Conservation (phyloP, 2,797 vertebrate species). For the Leptodactylus fallax region DNA sequence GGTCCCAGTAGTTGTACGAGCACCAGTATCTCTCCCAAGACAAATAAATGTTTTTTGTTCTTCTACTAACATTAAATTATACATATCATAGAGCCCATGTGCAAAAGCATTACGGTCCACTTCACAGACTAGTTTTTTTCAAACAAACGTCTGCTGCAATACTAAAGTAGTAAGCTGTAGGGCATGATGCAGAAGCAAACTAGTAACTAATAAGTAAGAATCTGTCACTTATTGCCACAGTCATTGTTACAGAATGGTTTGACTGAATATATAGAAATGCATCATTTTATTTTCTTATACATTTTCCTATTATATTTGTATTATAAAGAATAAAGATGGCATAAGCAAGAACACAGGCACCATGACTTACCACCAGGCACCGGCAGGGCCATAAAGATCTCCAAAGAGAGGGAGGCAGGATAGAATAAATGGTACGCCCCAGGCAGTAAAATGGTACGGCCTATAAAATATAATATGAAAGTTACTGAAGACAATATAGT, state of each 20-base stretch:
- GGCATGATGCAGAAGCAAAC: background rate
- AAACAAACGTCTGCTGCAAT: background rate
- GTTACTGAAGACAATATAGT: background rate
- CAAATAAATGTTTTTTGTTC: too few species aligned
- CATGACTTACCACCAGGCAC: slow-evolving; percentile 77
- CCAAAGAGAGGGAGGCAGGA: slow-evolving; percentile 77
- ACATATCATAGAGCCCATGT: too few species aligned
- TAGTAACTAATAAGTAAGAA: too few species aligned
- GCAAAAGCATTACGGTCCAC: too few species aligned
- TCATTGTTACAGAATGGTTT: background rate
- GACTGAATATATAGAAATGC: background rate
- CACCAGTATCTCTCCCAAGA: too few species aligned
- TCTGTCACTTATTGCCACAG: background rate
- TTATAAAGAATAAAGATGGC: background rate
- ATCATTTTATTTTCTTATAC: too few species aligned
- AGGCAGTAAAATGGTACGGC: slow-evolving; percentile 65
- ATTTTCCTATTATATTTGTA: background rate
- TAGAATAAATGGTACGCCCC: slow-evolving; percentile 73
- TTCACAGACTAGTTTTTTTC: too few species aligned
- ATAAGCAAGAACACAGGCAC: background rate
- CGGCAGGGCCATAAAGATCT: slow-evolving; percentile 80
- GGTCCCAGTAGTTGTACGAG: too few species aligned
- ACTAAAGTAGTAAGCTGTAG: background rate
- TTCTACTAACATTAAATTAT: too few species aligned
- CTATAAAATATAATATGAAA: slow-evolving; percentile 58